phyloP scores from a whole-genome alignment of 1,140 invertebrate genomes.

The Wasmannia auropunctata region DNA sequence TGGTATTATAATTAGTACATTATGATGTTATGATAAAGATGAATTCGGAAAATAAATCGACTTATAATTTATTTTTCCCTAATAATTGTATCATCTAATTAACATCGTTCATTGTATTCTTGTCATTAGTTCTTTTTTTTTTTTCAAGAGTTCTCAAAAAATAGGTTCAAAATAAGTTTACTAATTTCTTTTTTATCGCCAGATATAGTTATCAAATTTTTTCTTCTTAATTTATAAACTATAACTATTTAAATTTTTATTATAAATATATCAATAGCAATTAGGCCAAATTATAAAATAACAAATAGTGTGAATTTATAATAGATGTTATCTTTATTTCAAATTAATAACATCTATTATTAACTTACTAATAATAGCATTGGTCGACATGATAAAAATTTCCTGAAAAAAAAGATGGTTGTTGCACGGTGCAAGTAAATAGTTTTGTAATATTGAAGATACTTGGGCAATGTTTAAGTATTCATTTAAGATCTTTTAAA shows the following conservation, averaged over 20 bases:
- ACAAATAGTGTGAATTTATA: constrained; percentile 6
- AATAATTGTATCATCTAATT: constrained; percentile 5
- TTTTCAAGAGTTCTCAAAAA: not conserved
- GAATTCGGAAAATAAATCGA: constrained; percentile 2
- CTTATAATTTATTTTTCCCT: constrained; percentile 6
- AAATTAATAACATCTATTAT: constrained; percentile 7
- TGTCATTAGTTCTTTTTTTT: not conserved
- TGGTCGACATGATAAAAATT: too few species aligned
- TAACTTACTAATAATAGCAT: constrained; percentile 1
- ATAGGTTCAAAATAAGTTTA: constrained; percentile 3
- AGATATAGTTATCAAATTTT: not conserved
- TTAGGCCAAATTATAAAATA: constrained; percentile 32
- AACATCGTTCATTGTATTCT: constrained; percentile 8
- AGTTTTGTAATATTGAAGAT: too few species aligned
- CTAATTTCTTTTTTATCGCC: not conserved
- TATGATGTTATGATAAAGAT: constrained; percentile 17
- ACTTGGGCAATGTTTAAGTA: too few species aligned
- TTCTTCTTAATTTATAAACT: not conserved
- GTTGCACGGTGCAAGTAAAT: too few species aligned
- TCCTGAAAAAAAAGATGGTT: too few species aligned
- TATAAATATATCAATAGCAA: constrained; percentile 26
- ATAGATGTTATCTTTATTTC: constrained; percentile 7
- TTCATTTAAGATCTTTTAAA: too few species aligned
- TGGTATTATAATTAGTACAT: constrained; percentile 35
- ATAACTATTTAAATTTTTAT: constrained; percentile 15